phyloP scores from a whole-genome alignment of 2,113 vertebrate genomes.

The Entomyzon cyanotis region DNA sequence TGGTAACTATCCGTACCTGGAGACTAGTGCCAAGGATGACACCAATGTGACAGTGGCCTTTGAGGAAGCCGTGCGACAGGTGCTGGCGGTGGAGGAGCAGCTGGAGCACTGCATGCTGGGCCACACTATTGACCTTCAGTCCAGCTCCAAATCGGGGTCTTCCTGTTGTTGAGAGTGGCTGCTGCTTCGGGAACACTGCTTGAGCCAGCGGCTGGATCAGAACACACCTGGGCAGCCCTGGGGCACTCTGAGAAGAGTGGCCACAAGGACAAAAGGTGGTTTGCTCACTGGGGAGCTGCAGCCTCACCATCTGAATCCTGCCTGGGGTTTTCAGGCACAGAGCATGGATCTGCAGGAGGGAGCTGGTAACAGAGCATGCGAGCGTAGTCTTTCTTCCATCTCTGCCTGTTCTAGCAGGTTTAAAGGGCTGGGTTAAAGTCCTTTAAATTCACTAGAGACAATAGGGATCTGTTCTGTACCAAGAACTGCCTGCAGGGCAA shows the following conservation, averaged over 20 bases:
- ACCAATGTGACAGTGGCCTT: slow-evolving; percentile 94
- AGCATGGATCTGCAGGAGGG: slow-evolving; percentile 21
- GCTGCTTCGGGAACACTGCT: not conserved
- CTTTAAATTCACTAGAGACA: slow-evolving; percentile 30
- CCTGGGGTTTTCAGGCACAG: slow-evolving; percentile 13
- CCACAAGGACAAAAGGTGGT: slow-evolving; percentile 16
- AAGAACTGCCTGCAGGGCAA: slow-evolving; percentile 36
- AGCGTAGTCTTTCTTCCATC: slow-evolving; percentile 48
- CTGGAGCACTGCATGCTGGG: slow-evolving; percentile 89
- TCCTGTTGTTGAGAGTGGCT: slow-evolving; percentile 80
- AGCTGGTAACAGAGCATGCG: slow-evolving; percentile 41
- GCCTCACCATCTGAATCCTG: slow-evolving; percentile 10
- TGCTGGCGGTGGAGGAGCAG: slow-evolving; percentile 90
- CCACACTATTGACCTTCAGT: slow-evolving; percentile 89
- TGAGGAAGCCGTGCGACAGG: slow-evolving; percentile 92
- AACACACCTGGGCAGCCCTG: not conserved
- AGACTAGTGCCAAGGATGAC: slow-evolving; percentile 97
- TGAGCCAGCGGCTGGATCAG: not conserved
- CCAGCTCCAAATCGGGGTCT: slow-evolving; percentile 85
- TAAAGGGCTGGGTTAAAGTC: not conserved
- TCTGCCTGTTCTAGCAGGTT: slow-evolving; percentile 46
- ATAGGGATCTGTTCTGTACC: slow-evolving; percentile 26
- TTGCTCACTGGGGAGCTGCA: slow-evolving; percentile 36
- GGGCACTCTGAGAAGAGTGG: not conserved
- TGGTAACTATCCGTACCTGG: slow-evolving; percentile 92